Evolutionary conservation across 2,113 vertebrate species (phyloP), one percentile per base, ranked within the genome.

Genomic region (Poecilia latipinna): DNA sequence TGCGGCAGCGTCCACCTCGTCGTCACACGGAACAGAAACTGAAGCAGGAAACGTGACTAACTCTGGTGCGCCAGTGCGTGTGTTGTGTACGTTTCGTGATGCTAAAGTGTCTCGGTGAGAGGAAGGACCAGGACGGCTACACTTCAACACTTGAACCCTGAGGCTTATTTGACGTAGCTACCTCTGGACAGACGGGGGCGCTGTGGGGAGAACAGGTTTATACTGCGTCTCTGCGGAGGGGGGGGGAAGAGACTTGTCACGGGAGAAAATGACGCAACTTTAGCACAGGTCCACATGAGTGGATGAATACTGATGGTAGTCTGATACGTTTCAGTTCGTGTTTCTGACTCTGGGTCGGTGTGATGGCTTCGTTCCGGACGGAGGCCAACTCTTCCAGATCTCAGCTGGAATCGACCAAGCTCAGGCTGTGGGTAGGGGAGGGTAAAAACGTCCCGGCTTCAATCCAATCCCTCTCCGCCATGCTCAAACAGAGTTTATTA

Each of bases 101-200:
- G 83, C 76, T 68, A 69, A 61, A 72, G 81, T 86, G 81, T 84
- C 32, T 69, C 28, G 31, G 82, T 78, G 84, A 81, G 28, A n/a
- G 80, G 77, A 90, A 72, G 74, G 73, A 84, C 79, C 70, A 26
- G 68, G 67, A 68, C 28, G 71, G 83, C 76, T 68, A 90, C 75
- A 11, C 22, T 57, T 57, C 22, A 91, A 91, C 89, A 92, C 90
- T 76, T 88, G 86, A 89, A 90, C 93, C 94, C 94, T 95, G 93
- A 94, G 93, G 80, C 82, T 91, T 90, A 79, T 91, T 90, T 57
- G 84, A 88, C 84, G 86, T 84, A 83, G 86, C 92, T 86, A 88
- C 78, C 71, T 82, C 17, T n/a, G 63, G 75, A 86, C 77, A 77
- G 75, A 51, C 13, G 4, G 15, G 17, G 85, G 87, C 77, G 80